Evolutionary conservation across 2,888 invertebrate genomes (phyloP).

Genomic region (Anorthoa munda): DNA sequence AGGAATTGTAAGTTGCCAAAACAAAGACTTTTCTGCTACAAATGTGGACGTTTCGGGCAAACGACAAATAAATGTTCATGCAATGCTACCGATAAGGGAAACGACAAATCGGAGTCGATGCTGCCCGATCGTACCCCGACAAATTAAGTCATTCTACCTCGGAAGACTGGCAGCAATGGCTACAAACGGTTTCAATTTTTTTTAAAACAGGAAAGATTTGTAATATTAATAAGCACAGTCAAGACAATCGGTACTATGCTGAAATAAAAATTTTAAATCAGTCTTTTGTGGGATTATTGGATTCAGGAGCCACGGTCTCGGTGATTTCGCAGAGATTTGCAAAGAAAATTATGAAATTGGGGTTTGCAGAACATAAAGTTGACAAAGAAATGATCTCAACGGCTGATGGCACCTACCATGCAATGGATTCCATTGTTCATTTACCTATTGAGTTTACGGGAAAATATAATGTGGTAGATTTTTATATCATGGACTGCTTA

Average conservation of each 20-base stretch:
- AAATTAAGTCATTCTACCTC: not conserved
- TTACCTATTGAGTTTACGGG: slow-evolving; percentile 18
- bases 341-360: not conserved
- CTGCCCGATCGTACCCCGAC: too few species aligned
- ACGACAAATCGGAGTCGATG: slow-evolving; percentile 26
- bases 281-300: slow-evolving; percentile 18
- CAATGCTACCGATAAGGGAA: slow-evolving; percentile 12
- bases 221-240: not conserved
- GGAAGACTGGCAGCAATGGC: not conserved
- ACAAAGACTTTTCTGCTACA: slow-evolving; percentile 17
- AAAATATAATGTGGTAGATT: slow-evolving; percentile 19
- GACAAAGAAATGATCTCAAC: slow-evolving; percentile 23
- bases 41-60: slow-evolving; percentile 26
- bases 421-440: slow-evolving; percentile 22
- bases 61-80: slow-evolving; percentile 21
- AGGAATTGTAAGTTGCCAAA: slow-evolving; percentile 22
- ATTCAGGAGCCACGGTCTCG: slow-evolving; percentile 18
- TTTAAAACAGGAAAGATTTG: too few species aligned
- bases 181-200: too few species aligned
- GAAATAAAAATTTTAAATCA: slow-evolving; percentile 16
- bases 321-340: slow-evolving; percentile 12
- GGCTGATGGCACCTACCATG: slow-evolving; percentile 19
- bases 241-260: not conserved
- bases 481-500: slow-evolving; percentile 16
- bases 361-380: slow-evolving; percentile 1